Evolutionary conservation across 2,113 vertebrate genomes (phyloP), one percentile per base, ranked within the genome.

Genomic region (Carassius gibelio): DNA sequence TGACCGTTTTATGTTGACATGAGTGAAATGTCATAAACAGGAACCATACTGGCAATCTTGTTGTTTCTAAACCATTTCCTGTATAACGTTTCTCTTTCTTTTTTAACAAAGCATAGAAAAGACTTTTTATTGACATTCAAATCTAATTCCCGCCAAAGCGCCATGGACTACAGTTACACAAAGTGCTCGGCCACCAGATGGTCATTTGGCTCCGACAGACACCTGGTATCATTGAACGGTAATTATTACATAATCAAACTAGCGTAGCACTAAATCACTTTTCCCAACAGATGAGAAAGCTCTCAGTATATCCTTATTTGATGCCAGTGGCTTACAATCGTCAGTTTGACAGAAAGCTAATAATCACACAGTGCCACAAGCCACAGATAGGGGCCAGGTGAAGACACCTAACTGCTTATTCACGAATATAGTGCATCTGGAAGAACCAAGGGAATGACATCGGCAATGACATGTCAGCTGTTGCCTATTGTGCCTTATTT

Each of bases 31-130:
- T 84, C 55, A 82, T 61, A 69, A 88, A 90, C 84, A 84, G 88
- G 86, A 90, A 86, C 85, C 68, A 69, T 81, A 84, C 78, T 45
- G 36, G 61, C 84, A 88, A 86, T 85, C 59, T 64, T 84, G 45
- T 81, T 48, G 38, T 88, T 87, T 90, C 75, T 74, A 89, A 90
- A 89, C 85, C 79, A 82, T 90, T 87, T 90, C 88, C 84, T 84
- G 82, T 76, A 80, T 19, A 88, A 89, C 75, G 81, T 87, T 55
- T 78, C 79, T 69, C 55, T 61, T 42, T 45, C 11, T 5, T 42
- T 79, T 72, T 23, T 14, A 42, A 3, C 1, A 59, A 57, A 59
- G 3, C 52, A 59, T 17, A 66, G 14, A 66, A 48, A 50, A 81
- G 7, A 42, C 10, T 10, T 80, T 38, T n/a, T 17, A 10, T 80